Base-by-base conservation (phyloP, 2,797 vertebrate species). In the Pangasius krempfi region DNA sequence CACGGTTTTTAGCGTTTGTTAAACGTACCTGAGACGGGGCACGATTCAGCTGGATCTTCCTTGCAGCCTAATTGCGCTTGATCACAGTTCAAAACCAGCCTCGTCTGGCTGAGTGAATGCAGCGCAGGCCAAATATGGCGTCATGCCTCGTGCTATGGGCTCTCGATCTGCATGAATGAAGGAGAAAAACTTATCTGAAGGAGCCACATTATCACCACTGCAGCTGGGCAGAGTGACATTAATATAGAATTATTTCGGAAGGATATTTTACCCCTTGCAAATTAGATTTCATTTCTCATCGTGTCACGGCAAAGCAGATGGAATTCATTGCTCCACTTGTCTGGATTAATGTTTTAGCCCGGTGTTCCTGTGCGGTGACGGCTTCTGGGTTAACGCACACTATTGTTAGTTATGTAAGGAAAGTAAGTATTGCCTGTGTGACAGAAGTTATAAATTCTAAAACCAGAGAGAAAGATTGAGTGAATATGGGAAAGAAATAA, bases 11-110 rank as follows among this genome's bases (percentile, higher is more conserved):
- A 93, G 86, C 83, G 92, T 91, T 93, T 90, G 85, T 95, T 93
- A 95, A 91, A 94, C 40, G 56, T 94, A 95, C 95, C 95, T 96
- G 94, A 93, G 93, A 93, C 85, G 22, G 87, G 92, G 92, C 91
- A 54, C 86, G 87, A 91, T 94, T 92, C 93, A 93, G 91, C 90
- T 93, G 92, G 92, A 92, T 93, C 91, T 94, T 81, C 88, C 89
- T 84, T 75, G 79, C 68, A 84, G 88, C 73, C 86, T 94, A 95
- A 95, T 94, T 95, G 92, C 89, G 93, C 90, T 87, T 94, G 92
- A 94, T 90, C 89, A 85, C 85, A 79, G 58, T 92, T 94, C 91
- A 94, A 93, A 93, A 90, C 85, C 93, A 92, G 93, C 90, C 91
- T 93, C 91, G 92, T 92, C 88, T 89, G 87, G 87, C 47, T 89